Evolutionary conservation across 2,888 invertebrate species (phyloP), one percentile per base, ranked within the genome.

Genomic region (Campopleginae sp.): DNA sequence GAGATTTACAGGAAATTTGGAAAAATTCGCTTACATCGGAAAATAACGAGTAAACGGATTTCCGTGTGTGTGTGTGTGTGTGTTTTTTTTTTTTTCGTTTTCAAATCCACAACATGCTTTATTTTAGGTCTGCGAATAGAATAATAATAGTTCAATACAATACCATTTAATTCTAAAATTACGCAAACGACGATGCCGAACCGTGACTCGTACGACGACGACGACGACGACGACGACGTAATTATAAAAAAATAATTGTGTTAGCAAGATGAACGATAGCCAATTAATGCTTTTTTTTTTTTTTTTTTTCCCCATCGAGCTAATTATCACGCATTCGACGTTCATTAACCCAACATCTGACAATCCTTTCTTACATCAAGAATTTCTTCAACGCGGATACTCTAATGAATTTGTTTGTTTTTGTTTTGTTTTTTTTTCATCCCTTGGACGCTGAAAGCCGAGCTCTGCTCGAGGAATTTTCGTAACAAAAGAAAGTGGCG

Each of bases 101-200:
- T 89, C 89, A 90, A 89, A 89, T 90, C 90, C 89, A 90, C 90
- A 91, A 91, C 89, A 87, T 90, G 89, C 87, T 91, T 90, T 91
- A 90, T 91, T 91, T 87, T 89, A 91, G 88, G 88, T 89, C 84
- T 90, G 87, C 88, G 87, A 89, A 89, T 89, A 86, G 89, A 89
- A 90, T 90, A 90, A 90, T 90, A 90, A 90, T 90, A 88, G 80
- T 87, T 88, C 84, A 88, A 88, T 90, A 89, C 89, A 90, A 88
- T 91, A 89, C 86, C 84, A 86, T 86, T 65, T 90, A 89, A 90
- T 83, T 77, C 87, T 90, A 89, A 68, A 89, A 87, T 88, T 89
- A 89, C 84, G 86, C 80, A 86, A 86, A 88, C 84, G 85, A 87
- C 79, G 87, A 80, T 84, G 83, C 84, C 80, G 48, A 82, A 70